A percentile compares a stretch with the other conserved stretches of the same genome.
Conservation (phyloP, 2,888 invertebrate species). For the Pandemis cinnamomeana region DNA sequence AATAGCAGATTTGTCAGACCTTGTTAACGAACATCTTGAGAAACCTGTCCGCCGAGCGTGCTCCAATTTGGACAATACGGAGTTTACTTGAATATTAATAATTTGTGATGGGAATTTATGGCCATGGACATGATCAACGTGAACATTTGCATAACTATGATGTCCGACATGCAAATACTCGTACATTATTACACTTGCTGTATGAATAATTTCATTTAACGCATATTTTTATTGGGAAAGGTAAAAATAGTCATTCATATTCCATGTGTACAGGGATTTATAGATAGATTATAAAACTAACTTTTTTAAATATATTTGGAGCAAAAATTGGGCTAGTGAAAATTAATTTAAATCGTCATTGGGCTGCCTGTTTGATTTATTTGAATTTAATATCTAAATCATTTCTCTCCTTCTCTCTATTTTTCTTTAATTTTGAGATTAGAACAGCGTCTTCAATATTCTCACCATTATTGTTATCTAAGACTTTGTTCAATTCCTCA, state of each 20-base stretch:
- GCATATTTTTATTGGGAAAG: not conserved
- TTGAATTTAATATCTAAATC: not conserved
- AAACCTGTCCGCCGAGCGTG: conserved; percentile 32
- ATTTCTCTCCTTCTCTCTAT: not conserved
- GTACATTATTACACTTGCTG: not conserved
- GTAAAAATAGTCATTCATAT: not conserved
- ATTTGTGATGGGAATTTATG: conserved; percentile 7
- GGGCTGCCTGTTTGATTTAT: not conserved
- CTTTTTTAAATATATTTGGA: too few species aligned
- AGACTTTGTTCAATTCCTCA: conserved; percentile 48
- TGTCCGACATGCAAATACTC: not conserved
- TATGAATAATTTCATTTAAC: not conserved
- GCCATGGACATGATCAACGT: not conserved
- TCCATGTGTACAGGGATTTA: not conserved
- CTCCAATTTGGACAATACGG: conserved; percentile 19
- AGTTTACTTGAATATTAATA: conserved; percentile 12
- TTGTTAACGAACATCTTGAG: conserved; percentile 42
- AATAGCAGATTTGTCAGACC: conserved; percentile 52
- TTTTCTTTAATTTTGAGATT: not conserved
- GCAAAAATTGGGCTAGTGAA: not conserved
- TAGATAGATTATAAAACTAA: too few species aligned
- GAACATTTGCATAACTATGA: not conserved
- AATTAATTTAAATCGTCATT: not conserved
- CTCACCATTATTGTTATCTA: not conserved
- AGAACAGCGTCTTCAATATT: not conserved